Evolutionary conservation across 2,888 invertebrate genomes (phyloP).

Genomic region (Cremastobaeus sp.): DNA sequence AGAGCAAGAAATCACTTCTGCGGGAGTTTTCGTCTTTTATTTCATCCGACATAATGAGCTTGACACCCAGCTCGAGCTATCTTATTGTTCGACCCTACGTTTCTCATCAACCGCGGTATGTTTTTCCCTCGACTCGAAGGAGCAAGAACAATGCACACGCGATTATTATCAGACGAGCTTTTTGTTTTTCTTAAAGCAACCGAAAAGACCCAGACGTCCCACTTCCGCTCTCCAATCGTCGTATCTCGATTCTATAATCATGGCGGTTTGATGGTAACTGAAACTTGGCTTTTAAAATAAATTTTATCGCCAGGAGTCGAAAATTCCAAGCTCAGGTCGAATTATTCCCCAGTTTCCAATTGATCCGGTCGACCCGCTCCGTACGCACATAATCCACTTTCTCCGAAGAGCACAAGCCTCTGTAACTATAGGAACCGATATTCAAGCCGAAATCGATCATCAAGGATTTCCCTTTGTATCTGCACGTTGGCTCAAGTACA

Average conservation of each 20-base stretch:
- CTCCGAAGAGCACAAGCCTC: conserved; percentile 67
- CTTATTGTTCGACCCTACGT: conserved; percentile 53
- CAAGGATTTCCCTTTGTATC: conserved; percentile 51
- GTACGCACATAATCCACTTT: conserved; percentile 69
- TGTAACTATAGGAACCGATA: conserved; percentile 62
- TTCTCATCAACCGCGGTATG: conserved; percentile 46
- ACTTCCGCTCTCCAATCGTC: conserved; percentile 21
- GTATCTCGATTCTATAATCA: too few species aligned
- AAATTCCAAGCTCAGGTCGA: conserved; percentile 41
- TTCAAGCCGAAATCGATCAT: conserved; percentile 59
- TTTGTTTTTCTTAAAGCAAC: conserved; percentile 39
- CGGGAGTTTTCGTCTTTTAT: conserved; percentile 39
- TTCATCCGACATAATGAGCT: conserved; percentile 56
- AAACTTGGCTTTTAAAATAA: too few species aligned
- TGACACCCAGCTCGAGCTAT: conserved; percentile 39
- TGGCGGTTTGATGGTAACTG: too few species aligned
- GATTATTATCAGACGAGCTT: conserved; percentile 47
- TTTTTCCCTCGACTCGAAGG: conserved; percentile 44
- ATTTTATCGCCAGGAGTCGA: conserved; percentile 46
- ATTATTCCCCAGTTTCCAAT: conserved; percentile 28
- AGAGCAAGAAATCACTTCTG: conserved; percentile 41
- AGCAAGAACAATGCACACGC: conserved; percentile 47
- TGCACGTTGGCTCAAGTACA: conserved; percentile 36
- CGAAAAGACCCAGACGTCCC: conserved; percentile 18
- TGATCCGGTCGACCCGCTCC: conserved; percentile 35